Conservation (phyloP, 2,888 invertebrate genomes). For the Drosophila prostipennis region DNA sequence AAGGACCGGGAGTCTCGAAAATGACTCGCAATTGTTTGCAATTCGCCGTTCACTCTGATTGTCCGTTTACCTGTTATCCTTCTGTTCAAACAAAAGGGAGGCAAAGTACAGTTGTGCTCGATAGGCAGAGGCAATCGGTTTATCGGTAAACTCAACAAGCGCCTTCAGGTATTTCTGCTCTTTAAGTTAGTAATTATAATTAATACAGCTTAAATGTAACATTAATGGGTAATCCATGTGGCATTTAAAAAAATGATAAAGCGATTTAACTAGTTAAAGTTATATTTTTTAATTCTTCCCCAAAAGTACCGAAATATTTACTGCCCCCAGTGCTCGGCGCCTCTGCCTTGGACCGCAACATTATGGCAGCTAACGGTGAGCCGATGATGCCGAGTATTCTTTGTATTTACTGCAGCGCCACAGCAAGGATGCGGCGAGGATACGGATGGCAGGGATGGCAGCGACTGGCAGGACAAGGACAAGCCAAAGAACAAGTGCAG, state of each 20-base stretch:
- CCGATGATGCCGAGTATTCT: conserved; percentile 64
- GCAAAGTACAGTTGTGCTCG: neutral
- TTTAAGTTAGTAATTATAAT: no score
- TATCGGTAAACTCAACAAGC: neutral
- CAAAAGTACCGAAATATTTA: no score
- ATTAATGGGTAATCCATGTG: no score
- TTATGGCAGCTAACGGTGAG: conserved; percentile 54
- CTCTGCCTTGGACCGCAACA: conserved; percentile 50
- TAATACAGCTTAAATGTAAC: no score
- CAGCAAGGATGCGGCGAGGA: conserved; percentile 51
- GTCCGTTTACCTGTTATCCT: conserved; percentile 1
- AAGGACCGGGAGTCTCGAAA: conserved; percentile 8
- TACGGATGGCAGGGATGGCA: conserved; percentile 13
- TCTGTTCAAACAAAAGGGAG: neutral
- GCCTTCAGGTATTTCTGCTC: no score
- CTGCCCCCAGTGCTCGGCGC: conserved; percentile 11
- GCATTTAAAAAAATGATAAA: no score
- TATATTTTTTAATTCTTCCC: no score
- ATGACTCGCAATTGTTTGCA: conserved; percentile 36
- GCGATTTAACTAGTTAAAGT: no score
- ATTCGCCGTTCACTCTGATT: conserved; percentile 18
- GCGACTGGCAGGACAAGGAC: conserved; percentile 37
- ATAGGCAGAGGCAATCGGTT: neutral
- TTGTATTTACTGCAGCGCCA: conserved; percentile 71
- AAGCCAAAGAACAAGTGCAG: conserved; percentile 18